phyloP scores from a whole-genome alignment of 2,113 vertebrate genomes.

The Gobio gobio region DNA sequence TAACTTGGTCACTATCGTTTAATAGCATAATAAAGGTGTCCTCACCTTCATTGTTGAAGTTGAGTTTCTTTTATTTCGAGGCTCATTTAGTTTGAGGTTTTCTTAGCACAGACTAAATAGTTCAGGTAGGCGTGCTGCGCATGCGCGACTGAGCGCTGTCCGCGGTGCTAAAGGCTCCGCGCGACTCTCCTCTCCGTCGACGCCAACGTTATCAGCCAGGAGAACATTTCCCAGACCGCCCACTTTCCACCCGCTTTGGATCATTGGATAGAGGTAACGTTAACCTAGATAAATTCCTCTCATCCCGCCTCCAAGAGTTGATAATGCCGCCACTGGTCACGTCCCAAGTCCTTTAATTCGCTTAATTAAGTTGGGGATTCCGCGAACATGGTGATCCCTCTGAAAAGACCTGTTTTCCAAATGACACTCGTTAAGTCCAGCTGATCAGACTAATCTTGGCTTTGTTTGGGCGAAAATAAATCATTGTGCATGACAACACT shows the following conservation, averaged over 20 bases:
- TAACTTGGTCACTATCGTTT: neutral
- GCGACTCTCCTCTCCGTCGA: neutral
- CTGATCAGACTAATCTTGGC: constrained; percentile 30
- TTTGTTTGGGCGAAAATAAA: neutral
- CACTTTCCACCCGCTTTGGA: constrained; percentile 20
- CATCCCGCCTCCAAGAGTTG: constrained; percentile 16
- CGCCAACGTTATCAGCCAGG: neutral
- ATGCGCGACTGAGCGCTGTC: constrained; percentile 47
- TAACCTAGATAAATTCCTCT: neutral
- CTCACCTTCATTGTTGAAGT: constrained; percentile 14
- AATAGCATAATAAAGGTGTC: neutral
- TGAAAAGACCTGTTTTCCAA: constrained; percentile 26
- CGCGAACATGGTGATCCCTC: constrained; percentile 40
- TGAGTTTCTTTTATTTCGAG: neutral
- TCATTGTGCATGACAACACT: neutral
- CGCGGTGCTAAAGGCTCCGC: constrained; percentile 59
- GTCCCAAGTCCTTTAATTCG: constrained; percentile 25
- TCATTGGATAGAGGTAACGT: neutral
- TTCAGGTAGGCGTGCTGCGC: neutral
- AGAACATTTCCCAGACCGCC: constrained; percentile 38
- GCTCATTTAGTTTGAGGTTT: neutral
- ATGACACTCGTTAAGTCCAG: constrained; percentile 14
- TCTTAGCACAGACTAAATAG: too few relatives aligned
- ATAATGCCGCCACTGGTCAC: constrained; percentile 10
- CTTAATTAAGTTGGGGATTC: constrained; percentile 36